A percentile compares a stretch with the other conserved stretches of the same genome.
These are phyloP conservation scores for Pocillopora meandrina DNA, from an alignment of 92 coral and sea anemone species.

Conservation along the genomic window DNA sequence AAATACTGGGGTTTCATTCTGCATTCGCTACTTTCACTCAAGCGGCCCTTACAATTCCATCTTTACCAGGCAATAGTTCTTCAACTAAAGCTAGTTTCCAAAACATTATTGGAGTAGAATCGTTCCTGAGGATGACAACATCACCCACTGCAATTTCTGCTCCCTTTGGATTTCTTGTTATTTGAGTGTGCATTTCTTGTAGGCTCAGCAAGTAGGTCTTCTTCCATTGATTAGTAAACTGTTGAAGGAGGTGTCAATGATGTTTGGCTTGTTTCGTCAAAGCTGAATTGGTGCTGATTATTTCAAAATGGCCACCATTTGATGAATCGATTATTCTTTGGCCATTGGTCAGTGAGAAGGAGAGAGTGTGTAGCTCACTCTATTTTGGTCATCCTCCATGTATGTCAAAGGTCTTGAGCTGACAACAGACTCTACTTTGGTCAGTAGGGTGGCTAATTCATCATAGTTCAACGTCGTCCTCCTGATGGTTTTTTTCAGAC, in stretches of 20 bases:
- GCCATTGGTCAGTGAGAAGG: slow-evolving; percentile 49
- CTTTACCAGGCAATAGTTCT: slow-evolving; percentile 6
- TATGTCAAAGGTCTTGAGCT: slow-evolving; percentile 37
- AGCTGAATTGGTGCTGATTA: slow-evolving; percentile 43
- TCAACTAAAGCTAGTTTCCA: slow-evolving; percentile 11
- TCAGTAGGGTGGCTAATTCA: neutral
- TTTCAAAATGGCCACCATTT: slow-evolving; percentile 30
- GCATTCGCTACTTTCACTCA: neutral
- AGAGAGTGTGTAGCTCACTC: slow-evolving; percentile 27
- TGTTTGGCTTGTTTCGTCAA: slow-evolving; percentile 34
- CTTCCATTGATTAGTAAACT: slow-evolving; percentile 30
- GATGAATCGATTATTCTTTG: slow-evolving; percentile 26
- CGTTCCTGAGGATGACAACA: slow-evolving; percentile 27
- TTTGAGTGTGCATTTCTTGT: neutral
- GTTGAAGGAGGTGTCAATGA: slow-evolving; percentile 21
- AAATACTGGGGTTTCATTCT: neutral
- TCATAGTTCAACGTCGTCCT: neutral
- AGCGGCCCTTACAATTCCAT: neutral
- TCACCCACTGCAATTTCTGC: slow-evolving; percentile 33
- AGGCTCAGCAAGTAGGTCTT: slow-evolving; percentile 29
- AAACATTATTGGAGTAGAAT: slow-evolving; percentile 14
- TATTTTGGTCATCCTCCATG: slow-evolving; percentile 49
- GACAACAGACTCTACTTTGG: neutral
- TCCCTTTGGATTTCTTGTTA: neutral
- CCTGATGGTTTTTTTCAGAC: neutral